phyloP scores from a whole-genome alignment of 2,797 vertebrate genomes.

The Selene dorsalis region DNA sequence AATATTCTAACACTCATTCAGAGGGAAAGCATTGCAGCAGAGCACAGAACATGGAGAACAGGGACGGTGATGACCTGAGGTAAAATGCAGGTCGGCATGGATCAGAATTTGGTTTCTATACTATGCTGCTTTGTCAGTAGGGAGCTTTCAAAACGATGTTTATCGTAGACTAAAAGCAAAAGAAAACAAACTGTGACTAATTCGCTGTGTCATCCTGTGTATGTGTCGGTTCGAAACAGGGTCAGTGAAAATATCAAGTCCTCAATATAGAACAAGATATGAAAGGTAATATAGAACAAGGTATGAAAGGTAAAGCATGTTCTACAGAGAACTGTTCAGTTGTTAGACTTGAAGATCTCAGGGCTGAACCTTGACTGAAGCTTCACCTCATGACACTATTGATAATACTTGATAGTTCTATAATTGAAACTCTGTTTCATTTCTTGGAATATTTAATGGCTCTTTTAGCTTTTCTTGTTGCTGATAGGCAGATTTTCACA shows the following conservation, averaged over 20 bases:
- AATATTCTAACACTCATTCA: slow-evolving; percentile 47
- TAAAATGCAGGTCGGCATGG: slow-evolving; percentile 53
- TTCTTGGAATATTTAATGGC: background rate
- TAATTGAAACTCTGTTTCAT: background rate
- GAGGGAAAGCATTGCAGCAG: slow-evolving; percentile 48
- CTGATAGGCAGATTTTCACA: background rate
- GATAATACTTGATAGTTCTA: background rate
- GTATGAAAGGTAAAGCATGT: background rate
- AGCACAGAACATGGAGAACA: slow-evolving; percentile 41
- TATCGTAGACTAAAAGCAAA: slow-evolving; percentile 16
- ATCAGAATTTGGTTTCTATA: slow-evolving; percentile 26
- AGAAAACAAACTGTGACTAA: background rate
- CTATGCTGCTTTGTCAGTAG: slow-evolving; percentile 9
- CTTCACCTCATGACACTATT: background rate
- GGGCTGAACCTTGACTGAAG: too few relatives aligned
- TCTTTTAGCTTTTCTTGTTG: background rate
- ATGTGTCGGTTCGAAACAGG: background rate
- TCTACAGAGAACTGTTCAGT: background rate
- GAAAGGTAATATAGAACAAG: background rate
- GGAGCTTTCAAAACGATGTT: background rate
- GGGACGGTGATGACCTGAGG: slow-evolving; percentile 39
- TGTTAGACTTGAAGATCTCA: background rate
- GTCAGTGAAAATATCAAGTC: background rate
- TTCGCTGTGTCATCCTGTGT: background rate
- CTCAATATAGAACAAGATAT: background rate